Evolutionary conservation across 2,888 invertebrate species (phyloP), one percentile per base, ranked within the genome.

Genomic region (Loripinus fragilis): DNA sequence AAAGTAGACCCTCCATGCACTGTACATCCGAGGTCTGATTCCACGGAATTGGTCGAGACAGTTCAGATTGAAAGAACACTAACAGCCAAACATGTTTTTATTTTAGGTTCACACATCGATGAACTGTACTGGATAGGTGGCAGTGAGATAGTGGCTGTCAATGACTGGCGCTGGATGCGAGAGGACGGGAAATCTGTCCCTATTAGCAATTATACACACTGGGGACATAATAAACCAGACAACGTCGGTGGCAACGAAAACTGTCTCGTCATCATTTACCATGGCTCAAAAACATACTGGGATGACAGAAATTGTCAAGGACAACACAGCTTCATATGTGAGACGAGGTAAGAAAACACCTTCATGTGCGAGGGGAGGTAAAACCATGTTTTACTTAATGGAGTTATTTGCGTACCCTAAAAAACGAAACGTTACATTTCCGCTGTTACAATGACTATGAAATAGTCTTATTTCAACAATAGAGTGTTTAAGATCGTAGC

Each of bases 121-220:
- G 76, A 80, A 42, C 48, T 23, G 1, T 80, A 80, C 50, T 80
- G 80, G 80, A 20, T 74, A n/a, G 45, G 60, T 10, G 80, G 76
- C 5, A 48, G 74, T 23, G 80, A 80, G 30, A 77, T 80, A 10
- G 50, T 55, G 15, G 42, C 74, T 23, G 80, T 76, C 35, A 74
- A 71, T 1, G 68, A 71, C 52, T 80, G 80, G 80, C 60, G 74
- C 38, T 80, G 80, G 80, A 74, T 80, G 76, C 64, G 45, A n/a
- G 38, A 33, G 15, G 68, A 76, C 35, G 80, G 80, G 20, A 23
- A 28, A 2, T 71, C 64, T 20, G 28, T 41, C 0, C 74, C 74
- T 5, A 68, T 80, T 8, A 55, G 15, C 28, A 42, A 28, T 23
- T 80, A 74, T 64, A 76, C 71, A 7, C 55, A 77, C 64, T 80